Percentiles rank a stretch among this genome's conserved stretches.
Conservation (phyloP, 1,140 invertebrate genomes). For the Aphidius ervi region DNA sequence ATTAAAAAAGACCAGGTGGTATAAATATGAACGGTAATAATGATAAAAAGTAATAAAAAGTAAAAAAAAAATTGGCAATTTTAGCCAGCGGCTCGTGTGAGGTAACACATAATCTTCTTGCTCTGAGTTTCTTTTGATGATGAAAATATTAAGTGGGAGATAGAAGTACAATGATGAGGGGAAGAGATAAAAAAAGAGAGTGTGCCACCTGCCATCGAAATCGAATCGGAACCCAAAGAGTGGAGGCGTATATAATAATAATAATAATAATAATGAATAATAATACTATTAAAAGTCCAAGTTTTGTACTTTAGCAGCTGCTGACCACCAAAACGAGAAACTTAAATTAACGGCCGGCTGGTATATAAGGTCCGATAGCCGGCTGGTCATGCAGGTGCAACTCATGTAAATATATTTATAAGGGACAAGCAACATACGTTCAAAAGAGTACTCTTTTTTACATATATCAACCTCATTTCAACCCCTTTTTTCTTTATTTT, state of each 20-base stretch:
- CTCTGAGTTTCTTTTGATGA: conserved; percentile 13
- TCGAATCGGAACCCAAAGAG: conserved; percentile 27
- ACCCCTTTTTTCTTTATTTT: no score
- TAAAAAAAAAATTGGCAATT: not conserved
- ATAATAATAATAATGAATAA: not conserved
- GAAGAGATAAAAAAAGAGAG: conserved; percentile 11
- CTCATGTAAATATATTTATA: conserved; percentile 7
- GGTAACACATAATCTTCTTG: conserved; percentile 19
- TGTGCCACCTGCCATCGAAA: conserved; percentile 17
- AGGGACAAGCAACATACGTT: not conserved
- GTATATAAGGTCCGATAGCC: conserved; percentile 28
- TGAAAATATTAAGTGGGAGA: conserved; percentile 13
- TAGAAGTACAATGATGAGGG: conserved; percentile 3
- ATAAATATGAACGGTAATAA: conserved; percentile 9
- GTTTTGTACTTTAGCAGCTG: conserved; percentile 39
- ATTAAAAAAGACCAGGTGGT: conserved; percentile 12
- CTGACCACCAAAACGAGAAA: conserved; percentile 43
- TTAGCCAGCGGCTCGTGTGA: conserved; percentile 24
- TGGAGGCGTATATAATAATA: conserved; percentile 15
- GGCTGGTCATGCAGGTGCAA: conserved; percentile 42
- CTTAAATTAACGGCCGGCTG: conserved; percentile 39
- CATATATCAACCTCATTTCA: no score
- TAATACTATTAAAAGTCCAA: conserved; percentile 4
- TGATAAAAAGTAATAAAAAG: not conserved
- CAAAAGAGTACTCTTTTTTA: no score